phyloP scores from a whole-genome alignment of 2,113 vertebrate species.

The Rhea pennata region DNA sequence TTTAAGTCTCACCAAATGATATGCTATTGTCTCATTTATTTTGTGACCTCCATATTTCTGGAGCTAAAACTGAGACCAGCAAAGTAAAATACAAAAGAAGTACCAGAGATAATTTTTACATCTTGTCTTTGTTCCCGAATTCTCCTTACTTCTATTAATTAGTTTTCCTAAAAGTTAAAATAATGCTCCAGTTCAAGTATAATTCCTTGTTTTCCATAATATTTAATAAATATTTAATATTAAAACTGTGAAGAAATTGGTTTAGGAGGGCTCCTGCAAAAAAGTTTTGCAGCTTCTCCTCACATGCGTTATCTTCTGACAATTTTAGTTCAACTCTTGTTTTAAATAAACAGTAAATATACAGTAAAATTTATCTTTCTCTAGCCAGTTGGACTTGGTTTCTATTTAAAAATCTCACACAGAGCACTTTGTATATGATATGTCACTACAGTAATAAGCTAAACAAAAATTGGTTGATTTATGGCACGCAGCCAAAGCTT shows the following conservation, averaged over 20 bases:
- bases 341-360: not conserved
- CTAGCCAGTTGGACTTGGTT: not conserved
- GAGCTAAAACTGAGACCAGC: not conserved
- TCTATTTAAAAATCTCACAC: not conserved
- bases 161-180: not conserved
- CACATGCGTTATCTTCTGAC: not conserved
- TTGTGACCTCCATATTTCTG: not conserved
- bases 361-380: not conserved
- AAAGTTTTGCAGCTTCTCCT: not conserved
- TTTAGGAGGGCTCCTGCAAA: not conserved
- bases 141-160: not conserved
- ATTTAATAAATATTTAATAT: not conserved
- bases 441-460: not conserved
- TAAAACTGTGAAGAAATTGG: not conserved
- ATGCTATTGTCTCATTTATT: not conserved
- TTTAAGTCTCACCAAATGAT: not conserved
- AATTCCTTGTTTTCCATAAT: not conserved
- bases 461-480: not conserved
- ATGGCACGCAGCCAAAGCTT: not conserved
- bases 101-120: not conserved
- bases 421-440: not conserved
- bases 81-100: not conserved
- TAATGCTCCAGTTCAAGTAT: not conserved
- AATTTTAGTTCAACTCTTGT: not conserved
- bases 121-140: not conserved